Conservation (phyloP, 2,113 vertebrate genomes). For the Osmerus mordax region DNA sequence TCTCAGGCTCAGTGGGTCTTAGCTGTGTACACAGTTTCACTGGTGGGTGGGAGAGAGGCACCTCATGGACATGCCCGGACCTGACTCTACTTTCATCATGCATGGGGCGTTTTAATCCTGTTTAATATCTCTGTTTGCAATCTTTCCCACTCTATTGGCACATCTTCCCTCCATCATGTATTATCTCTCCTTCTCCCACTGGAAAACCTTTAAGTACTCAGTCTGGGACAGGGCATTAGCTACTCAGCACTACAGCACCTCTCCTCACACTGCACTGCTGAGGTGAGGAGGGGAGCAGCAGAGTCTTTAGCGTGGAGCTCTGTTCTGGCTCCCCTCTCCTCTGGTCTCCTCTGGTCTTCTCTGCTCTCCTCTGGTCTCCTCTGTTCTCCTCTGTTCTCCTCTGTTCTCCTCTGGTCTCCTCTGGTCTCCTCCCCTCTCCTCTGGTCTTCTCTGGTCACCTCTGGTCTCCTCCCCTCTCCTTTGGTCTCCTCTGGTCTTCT, state of each 20-base stretch:
- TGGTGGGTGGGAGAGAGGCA: constrained; percentile 39
- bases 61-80: constrained; percentile 47
- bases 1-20: constrained; percentile 53
- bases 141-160: neutral
- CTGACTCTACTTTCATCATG: constrained; percentile 50
- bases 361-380: no score
- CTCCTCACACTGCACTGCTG: neutral
- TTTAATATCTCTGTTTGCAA: constrained; percentile 18
- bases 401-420: no score
- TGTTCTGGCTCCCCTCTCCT: no score
- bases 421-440: no score
- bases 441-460: no score
- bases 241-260: neutral
- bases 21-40: constrained; percentile 31
- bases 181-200: constrained; percentile 1
- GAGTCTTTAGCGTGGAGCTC: neutral
- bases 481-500: no score
- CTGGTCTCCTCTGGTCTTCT: no score
- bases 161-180: neutral
- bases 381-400: no score
- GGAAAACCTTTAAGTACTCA: neutral
- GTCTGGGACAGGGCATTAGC: neutral
- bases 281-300: neutral
- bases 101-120: constrained; percentile 34
- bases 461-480: no score